Percentiles rank a stretch among this genome's conserved stretches.
These are phyloP conservation scores for Oreotrochilus melanogaster DNA, from an alignment of 2,113 vertebrate genomes.

Conservation along the genomic window DNA sequence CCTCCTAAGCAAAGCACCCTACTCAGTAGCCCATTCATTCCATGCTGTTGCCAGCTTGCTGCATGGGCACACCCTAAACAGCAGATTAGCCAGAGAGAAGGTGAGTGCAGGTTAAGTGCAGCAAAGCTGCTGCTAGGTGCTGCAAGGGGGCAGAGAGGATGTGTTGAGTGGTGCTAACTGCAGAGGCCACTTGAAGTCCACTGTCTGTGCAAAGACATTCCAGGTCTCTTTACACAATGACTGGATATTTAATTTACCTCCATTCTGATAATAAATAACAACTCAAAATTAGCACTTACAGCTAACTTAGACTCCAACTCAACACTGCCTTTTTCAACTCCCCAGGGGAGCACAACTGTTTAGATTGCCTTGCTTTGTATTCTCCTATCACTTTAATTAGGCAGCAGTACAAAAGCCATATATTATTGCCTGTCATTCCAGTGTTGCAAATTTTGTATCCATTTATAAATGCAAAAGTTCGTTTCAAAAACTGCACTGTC, in stretches of 20 bases:
- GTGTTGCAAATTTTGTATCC: neutral
- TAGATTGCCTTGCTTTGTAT: neutral
- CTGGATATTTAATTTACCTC: constrained; percentile 64
- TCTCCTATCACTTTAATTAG: neutral
- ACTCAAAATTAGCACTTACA: neutral
- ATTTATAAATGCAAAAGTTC: neutral
- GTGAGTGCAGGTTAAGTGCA: neutral
- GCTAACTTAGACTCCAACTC: neutral
- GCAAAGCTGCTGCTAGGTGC: neutral
- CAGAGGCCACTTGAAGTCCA: neutral
- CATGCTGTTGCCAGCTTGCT: neutral
- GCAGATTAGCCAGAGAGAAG: neutral
- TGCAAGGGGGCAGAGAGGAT: neutral
- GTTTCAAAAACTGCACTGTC: neutral
- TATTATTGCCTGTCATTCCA: neutral
- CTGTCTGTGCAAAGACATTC: neutral
- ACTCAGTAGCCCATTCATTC: neutral
- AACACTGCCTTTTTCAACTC: neutral
- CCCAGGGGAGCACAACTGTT: neutral
- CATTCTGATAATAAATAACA: constrained; percentile 37
- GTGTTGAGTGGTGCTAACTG: neutral
- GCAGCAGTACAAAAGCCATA: neutral
- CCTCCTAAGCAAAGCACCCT: neutral
- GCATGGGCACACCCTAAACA: fast-evolving
- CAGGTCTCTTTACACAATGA: constrained; percentile 47